Evolutionary conservation across 2,797 vertebrate species (phyloP).

Genomic region (Muscicapa comitata): DNA sequence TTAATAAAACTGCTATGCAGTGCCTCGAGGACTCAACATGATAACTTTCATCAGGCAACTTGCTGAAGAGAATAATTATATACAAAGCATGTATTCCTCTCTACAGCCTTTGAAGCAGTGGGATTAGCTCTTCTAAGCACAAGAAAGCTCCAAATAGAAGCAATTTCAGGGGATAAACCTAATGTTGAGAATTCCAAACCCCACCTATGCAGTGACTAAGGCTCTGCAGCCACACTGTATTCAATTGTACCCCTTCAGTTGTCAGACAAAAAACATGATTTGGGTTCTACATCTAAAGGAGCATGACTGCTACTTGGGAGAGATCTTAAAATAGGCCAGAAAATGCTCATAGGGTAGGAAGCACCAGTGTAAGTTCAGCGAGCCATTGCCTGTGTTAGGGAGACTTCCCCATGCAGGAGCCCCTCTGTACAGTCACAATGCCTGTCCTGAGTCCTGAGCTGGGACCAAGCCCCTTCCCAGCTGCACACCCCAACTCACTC

Average conservation of each 20-base stretch:
- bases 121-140: conserved; percentile 42
- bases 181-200: not conserved
- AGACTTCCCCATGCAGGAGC: not conserved
- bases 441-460: not conserved
- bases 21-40: not conserved
- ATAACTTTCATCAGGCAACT: not conserved
- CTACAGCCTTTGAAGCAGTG: conserved; percentile 15
- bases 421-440: not conserved
- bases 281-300: not conserved
- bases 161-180: conserved; percentile 43
- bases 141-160: conserved; percentile 46
- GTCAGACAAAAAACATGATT: not conserved
- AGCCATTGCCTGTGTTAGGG: not conserved
- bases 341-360: not conserved
- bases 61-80: conserved; percentile 19
- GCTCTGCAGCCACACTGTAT: not conserved
- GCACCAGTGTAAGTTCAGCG: not conserved
- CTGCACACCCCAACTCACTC: not conserved
- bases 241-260: not conserved
- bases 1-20: not conserved
- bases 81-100: conserved; percentile 23
- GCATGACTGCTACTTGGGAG: not conserved
- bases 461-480: not conserved
- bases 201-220: not conserved
- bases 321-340: not conserved